Evolutionary conservation across 2,113 vertebrate genomes (phyloP).

Genomic region (Trematomus loennbergii): DNA sequence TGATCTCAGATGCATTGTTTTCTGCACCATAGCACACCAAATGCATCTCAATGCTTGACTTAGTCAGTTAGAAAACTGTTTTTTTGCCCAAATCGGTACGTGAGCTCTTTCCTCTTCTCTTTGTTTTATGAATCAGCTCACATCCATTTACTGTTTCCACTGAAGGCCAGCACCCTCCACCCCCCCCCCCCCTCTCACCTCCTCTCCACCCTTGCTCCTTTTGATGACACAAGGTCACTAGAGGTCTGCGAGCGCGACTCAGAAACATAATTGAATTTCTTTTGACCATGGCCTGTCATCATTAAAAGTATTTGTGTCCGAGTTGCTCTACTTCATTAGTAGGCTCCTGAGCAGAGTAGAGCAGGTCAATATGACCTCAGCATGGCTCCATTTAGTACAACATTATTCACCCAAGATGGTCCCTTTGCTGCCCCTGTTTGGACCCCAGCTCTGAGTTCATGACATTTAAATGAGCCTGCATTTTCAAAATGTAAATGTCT

Average conservation of each 20-base stretch:
- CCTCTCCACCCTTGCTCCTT: background rate
- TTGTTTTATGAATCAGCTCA: conserved; percentile 6
- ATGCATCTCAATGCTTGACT: background rate
- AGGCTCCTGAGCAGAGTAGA: conserved; percentile 10
- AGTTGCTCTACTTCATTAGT: conserved; percentile 45
- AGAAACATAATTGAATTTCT: conserved; percentile 54
- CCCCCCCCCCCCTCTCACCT: background rate
- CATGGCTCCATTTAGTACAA: conserved; percentile 33
- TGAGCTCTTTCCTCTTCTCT: background rate
- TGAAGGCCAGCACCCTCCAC: background rate
- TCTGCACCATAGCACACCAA: background rate
- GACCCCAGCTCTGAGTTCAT: conserved; percentile 11
- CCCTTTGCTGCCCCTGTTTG: background rate
- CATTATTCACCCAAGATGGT: conserved; percentile 26
- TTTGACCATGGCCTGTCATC: conserved; percentile 49
- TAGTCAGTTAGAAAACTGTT: background rate
- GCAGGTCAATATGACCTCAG: conserved; percentile 47
- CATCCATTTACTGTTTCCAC: conserved; percentile 13
- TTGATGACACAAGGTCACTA: conserved; percentile 33
- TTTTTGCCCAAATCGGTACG: background rate
- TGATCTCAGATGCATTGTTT: background rate
- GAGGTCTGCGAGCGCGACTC: conserved; percentile 39
- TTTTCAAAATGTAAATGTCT: conserved; percentile 29
- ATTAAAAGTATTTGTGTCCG: conserved; percentile 35
- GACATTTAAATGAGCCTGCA: conserved; percentile 44